phyloP scores from a whole-genome alignment of 2,113 vertebrate genomes.

The Ibidorhyncha struthersii region DNA sequence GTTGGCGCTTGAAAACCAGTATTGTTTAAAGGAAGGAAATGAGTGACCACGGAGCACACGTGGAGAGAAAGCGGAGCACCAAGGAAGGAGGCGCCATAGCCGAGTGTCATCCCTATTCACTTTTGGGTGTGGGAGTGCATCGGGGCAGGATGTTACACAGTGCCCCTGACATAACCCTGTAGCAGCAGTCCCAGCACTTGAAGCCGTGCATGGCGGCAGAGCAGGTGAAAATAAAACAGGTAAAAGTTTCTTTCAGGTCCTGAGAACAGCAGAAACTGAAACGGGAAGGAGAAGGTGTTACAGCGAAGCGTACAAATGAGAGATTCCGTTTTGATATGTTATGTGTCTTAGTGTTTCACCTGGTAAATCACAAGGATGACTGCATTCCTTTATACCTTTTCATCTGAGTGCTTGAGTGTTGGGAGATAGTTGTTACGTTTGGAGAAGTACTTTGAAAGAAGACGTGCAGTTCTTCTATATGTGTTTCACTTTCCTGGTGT shows the following conservation, averaged over 20 bases:
- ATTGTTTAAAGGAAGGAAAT: neutral
- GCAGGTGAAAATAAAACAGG: neutral
- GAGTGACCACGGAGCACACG: fast-evolving
- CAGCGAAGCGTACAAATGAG: neutral
- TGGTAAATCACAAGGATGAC: neutral
- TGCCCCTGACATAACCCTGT: neutral
- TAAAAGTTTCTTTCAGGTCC: neutral
- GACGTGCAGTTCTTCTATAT: neutral
- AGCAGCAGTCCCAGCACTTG: fast-evolving
- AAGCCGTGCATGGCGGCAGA: neutral
- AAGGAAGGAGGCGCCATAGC: neutral
- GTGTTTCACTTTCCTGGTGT: neutral
- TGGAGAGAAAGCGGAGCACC: neutral
- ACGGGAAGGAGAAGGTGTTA: neutral
- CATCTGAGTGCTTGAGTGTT: neutral
- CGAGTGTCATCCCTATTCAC: neutral
- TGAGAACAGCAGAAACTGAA: neutral
- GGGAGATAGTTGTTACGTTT: neutral
- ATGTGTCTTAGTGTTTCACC: neutral
- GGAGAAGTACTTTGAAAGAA: neutral
- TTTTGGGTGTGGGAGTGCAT: fast-evolving
- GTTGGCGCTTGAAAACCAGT: neutral
- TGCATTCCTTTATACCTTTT: neutral
- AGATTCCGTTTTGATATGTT: fast-evolving
- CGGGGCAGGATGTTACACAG: neutral